Evolutionary conservation across 2,888 invertebrate genomes (phyloP), one percentile per base, ranked within the genome.

Genomic region (Auanema sp.): DNA sequence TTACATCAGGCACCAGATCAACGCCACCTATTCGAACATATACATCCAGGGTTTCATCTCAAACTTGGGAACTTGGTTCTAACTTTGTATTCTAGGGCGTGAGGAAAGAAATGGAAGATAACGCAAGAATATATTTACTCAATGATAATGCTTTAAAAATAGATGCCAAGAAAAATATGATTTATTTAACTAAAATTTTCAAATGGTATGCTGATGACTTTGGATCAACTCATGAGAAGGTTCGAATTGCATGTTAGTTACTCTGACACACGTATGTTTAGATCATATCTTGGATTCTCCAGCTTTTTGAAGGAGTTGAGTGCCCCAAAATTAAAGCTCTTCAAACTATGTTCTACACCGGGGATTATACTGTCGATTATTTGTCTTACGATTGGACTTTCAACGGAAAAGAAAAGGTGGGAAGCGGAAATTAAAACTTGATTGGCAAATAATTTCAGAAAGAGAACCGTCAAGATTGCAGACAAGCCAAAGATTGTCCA

Each of bases 161-260:
- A 4, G 84, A 85, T 51, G 69, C 76, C 58, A 79, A 75, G 12
- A 84, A 83, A 62, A 77, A 79, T 43, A 73, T 78, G 4, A 76
- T 87, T 4, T 72, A 78, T 47, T 75, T 87, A 14, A 84, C 85
- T 14, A 82, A 83, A 68, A 84, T 86, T 11, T 84, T 87, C 76
- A 85, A 85, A 64, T 86, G 86, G 86, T 87, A 86, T 76, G 77
- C 79, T 21, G 83, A 80, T 23, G 87, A 87, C 76, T 87, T 87
- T 79, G 86, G 84, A 18, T 71, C 69, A 6, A 71, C 69, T 0
- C 59, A 65, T 8, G 77, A 77, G 43, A 73, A 80, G 57, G 79
- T 81, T 3, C 6, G 21, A 10, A 47, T 5, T 3, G 16, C 10
- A 5, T 10, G 10, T 5, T 47, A 47, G 21, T 11, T 11, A 49